phyloP scores from a whole-genome alignment of 2,888 invertebrate genomes.

The Brachyptera putata region DNA sequence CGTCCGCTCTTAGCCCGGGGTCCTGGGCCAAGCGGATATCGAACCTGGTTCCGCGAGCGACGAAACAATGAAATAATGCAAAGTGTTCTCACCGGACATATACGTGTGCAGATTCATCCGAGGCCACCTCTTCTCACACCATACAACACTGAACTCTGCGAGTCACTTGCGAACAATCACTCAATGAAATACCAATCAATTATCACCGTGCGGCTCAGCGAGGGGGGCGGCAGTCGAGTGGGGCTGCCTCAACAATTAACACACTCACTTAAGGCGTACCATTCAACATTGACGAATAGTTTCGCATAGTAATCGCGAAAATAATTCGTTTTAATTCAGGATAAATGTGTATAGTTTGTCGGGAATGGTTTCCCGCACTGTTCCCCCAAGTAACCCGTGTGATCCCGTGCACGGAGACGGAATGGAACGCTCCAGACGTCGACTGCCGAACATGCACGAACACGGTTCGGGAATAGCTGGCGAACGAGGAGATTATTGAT shows the following conservation, averaged over 20 bases:
- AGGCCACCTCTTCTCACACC: slow-evolving; percentile 49
- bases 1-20: too few relatives aligned
- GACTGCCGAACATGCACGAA: slow-evolving; percentile 17
- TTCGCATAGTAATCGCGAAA: slow-evolving; percentile 9
- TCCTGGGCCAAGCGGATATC: too few relatives aligned
- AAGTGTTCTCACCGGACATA: slow-evolving; percentile 40
- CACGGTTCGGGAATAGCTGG: background rate
- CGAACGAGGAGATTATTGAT: slow-evolving; percentile 26
- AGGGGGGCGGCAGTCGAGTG: too few relatives aligned
- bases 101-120: slow-evolving; percentile 47
- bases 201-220: background rate
- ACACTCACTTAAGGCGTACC: slow-evolving; percentile 8
- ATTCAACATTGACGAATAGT: background rate
- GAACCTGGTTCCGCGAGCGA: too few relatives aligned
- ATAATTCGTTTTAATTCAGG: background rate
- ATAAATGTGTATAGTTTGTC: background rate
- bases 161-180: background rate
- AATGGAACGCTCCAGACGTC: slow-evolving; percentile 22
- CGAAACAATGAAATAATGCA: background rate
- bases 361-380: background rate
- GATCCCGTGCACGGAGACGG: slow-evolving; percentile 15
- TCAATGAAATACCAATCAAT: background rate
- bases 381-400: slow-evolving; percentile 6
- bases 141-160: slow-evolving; percentile 39
- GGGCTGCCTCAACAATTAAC: background rate